Conservation (phyloP, 2,113 vertebrate genomes). For the Carettochelys insculpta region DNA sequence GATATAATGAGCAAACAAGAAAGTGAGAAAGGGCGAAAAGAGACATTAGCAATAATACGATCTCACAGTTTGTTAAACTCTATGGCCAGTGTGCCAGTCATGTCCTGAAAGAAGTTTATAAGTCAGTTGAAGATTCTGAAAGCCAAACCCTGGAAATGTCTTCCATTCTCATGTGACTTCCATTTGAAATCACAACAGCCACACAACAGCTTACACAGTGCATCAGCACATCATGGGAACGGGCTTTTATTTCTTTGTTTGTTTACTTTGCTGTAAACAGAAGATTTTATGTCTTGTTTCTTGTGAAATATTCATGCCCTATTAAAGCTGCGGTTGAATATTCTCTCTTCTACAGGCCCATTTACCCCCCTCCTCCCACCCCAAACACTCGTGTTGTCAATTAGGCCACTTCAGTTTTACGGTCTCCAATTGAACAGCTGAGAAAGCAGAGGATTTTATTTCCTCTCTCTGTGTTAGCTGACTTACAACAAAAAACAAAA, state of each 20-base stretch:
- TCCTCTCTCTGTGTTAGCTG: background rate
- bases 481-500: too few relatives aligned
- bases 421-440: background rate
- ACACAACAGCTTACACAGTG: background rate
- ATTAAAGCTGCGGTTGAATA: background rate
- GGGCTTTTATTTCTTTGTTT: background rate
- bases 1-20: background rate
- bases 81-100: background rate
- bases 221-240: background rate
- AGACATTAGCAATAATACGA: background rate
- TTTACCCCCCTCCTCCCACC: background rate
- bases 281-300: background rate
- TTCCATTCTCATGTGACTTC: background rate
- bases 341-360: background rate
- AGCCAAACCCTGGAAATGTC: background rate
- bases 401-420: background rate
- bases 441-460: background rate
- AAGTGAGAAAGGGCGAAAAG: background rate
- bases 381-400: background rate
- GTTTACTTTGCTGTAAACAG: background rate
- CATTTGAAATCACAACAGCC: fast-evolving
- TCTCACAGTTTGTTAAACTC: background rate
- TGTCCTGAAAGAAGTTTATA: background rate
- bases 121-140: background rate
- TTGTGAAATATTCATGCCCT: background rate